Conservation (phyloP, 2,113 vertebrate genomes). For the Ursus arctos region DNA sequence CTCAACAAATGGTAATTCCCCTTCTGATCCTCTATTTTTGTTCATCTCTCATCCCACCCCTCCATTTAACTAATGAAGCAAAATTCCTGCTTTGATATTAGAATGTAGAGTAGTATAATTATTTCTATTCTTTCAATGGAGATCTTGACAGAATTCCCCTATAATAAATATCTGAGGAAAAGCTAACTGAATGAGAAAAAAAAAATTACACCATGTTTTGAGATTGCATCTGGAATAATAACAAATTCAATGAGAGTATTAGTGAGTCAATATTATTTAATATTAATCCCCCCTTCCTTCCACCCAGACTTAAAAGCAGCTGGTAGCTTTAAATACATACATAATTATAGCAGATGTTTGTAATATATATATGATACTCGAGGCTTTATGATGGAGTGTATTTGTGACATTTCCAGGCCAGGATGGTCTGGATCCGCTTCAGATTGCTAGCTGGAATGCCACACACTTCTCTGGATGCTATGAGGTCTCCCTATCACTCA, state of each 20-base stretch:
- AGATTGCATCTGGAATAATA: not conserved
- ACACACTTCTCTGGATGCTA: not conserved
- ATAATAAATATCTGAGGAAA: not conserved
- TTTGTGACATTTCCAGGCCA: constrained; percentile 67
- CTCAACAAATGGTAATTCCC: not conserved
- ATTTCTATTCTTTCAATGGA: not conserved
- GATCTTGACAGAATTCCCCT: not conserved
- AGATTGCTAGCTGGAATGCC: constrained; percentile 58
- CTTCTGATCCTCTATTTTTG: not conserved
- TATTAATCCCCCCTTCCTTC: not conserved
- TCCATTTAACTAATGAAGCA: not conserved
- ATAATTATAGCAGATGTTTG: not conserved
- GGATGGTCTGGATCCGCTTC: constrained; percentile 49
- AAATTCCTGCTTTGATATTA: not conserved
- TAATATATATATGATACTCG: not conserved
- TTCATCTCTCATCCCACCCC: not conserved
- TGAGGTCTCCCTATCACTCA: constrained; percentile 62
- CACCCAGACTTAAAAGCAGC: not conserved
- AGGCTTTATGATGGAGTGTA: not conserved
- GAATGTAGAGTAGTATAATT: not conserved
- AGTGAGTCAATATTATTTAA: not conserved
- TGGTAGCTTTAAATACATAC: not conserved
- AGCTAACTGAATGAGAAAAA: not conserved
- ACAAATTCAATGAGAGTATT: not conserved
- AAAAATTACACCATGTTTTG: not conserved